Evolutionary conservation across 2,797 vertebrate species (phyloP).

Genomic region (Periparus ater): DNA sequence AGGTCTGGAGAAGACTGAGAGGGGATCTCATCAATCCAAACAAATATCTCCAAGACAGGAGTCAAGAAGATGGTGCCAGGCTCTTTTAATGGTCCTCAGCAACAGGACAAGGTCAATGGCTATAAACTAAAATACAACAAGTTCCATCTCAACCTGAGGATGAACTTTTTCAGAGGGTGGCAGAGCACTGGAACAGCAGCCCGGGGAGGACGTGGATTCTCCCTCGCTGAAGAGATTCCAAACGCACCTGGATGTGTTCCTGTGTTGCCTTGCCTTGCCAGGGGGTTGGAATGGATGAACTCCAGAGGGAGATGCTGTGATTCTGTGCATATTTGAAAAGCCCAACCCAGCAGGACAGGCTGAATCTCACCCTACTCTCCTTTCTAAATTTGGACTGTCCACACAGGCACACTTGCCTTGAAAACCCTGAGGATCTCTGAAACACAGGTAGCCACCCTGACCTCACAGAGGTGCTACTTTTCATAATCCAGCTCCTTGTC

Average conservation of each 20-base stretch:
- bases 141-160: neutral
- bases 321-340: neutral
- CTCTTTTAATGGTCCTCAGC: neutral
- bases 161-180: neutral
- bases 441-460: neutral
- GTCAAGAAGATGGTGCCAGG: neutral
- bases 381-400: neutral
- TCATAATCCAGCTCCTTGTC: rapidly evolving
- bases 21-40: neutral
- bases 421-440: neutral
- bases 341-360: neutral
- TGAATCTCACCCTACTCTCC: neutral
- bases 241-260: neutral
- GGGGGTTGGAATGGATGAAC: neutral
- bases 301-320: neutral
- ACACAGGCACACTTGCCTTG: neutral
- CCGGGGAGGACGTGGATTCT: rapidly evolving
- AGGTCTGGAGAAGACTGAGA: neutral
- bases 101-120: neutral
- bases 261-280: neutral
- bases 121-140: neutral
- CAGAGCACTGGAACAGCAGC: neutral
- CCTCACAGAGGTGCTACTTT: neutral
- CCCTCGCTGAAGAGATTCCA: neutral
- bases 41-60: neutral